Percentiles rank a stretch among this genome's conserved stretches.
Evolutionary conservation across 2,113 vertebrate genomes (phyloP).

Genomic region (Brachypteracias leptosomus): DNA sequence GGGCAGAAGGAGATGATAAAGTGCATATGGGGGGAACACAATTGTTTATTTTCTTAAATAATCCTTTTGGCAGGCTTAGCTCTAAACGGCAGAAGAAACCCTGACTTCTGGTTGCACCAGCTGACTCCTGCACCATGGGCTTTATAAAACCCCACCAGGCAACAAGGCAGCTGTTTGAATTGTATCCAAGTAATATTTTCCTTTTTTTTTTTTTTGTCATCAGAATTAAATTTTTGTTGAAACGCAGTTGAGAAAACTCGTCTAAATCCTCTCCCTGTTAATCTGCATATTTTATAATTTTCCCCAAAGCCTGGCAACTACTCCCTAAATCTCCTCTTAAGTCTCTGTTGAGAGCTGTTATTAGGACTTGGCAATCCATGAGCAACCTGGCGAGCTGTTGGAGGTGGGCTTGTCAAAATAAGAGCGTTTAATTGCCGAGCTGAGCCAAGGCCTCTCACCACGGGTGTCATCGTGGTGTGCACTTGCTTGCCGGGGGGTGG

Average conservation of each 20-base stretch:
- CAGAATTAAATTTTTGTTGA: neutral
- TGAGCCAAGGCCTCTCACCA: neutral
- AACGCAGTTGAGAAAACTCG: accelerated
- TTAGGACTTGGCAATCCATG: neutral
- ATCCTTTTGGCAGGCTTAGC: neutral
- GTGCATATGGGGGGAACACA: neutral
- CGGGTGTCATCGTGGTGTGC: accelerated
- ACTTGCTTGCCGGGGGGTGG: accelerated
- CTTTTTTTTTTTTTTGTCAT: neutral
- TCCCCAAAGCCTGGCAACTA: neutral
- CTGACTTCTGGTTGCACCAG: neutral
- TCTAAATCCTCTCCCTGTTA: slow-evolving; percentile 1
- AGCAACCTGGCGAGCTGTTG: accelerated
- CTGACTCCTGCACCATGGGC: neutral
- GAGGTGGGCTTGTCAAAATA: neutral
- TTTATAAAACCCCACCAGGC: neutral
- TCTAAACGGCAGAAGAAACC: neutral
- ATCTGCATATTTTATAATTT: slow-evolving; percentile 20
- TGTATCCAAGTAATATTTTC: neutral
- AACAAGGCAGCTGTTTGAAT: neutral
- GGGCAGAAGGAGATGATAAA: neutral
- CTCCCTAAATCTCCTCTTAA: slow-evolving; percentile 15
- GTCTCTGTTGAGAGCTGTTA: neutral
- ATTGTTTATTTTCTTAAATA: neutral
- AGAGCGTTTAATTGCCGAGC: neutral